Evolutionary conservation across 2,113 vertebrate genomes (phyloP), one percentile per base, ranked within the genome.

Genomic region (Lophochroa leadbeateri): DNA sequence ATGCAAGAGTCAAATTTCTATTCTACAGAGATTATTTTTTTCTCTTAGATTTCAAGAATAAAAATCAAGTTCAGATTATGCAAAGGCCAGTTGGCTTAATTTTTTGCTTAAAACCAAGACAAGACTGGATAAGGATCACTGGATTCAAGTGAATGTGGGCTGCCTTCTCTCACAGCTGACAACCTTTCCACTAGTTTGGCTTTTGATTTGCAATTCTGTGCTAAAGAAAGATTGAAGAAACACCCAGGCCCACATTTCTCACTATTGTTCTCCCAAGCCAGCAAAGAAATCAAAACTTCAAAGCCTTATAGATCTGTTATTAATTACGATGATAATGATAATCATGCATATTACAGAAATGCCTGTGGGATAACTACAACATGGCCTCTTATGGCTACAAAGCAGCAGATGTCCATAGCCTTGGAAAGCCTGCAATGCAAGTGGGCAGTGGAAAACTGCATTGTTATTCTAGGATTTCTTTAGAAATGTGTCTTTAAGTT

Each of bases 311-410:
- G 75, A 52, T 92, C 64, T 93, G 77, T 71, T 86, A 47, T 60
- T 94, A 92, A 69, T 96, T 96, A 71, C 33, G 52, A 82, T 84
- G 72, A 68, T 86, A 88, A 95, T 63, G 31, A 31, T 68, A 90
- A 88, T 95, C 49, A 50, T 53, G 37, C n/a, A 74, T 90, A 43
- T 88, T 86, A 63, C 37, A 74, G 44, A 46, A 81, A 80, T 67
- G 72, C 60, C 82, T 90, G 76, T 82, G 55, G 82, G 63, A 29
- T 88, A 82, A 44, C 37, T 92, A 29, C 2, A 2, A 11, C 0
- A 0, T 83, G 85, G 46, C 41, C 52, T 70, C 43, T 50, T 58
- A 3, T 18, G 65, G 68, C 78, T 60, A 10, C 3, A 17, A 82
- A 87, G 49, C 31, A 85, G 84, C 68, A 92, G 68, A 88, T 60